Percentiles rank a stretch among this genome's conserved stretches.
phyloP scores from a whole-genome alignment of 2,888 invertebrate genomes.

The Cartodere bifasciata region DNA sequence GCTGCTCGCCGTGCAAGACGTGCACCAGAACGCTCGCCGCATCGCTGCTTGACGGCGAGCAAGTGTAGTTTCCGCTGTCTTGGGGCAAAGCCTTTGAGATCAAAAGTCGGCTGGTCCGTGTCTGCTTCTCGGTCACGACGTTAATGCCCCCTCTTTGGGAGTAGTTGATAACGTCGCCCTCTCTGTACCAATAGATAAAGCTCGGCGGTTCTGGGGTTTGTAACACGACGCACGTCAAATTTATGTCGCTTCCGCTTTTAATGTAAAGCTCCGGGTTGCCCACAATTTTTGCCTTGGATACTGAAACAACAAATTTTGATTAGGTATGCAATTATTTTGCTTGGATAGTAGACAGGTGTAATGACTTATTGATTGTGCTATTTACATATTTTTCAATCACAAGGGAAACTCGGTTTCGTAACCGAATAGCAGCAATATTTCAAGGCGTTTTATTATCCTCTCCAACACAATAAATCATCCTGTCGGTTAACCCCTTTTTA shows the following conservation, averaged over 20 bases:
- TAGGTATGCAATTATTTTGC: too few species aligned
- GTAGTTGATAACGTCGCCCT: slow-evolving; percentile 70
- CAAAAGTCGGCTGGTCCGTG: slow-evolving; percentile 70
- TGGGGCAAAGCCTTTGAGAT: slow-evolving; percentile 67
- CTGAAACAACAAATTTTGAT: slow-evolving; percentile 47
- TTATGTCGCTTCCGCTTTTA: slow-evolving; percentile 83
- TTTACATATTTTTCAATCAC: slow-evolving; percentile 1
- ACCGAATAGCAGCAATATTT: too few species aligned
- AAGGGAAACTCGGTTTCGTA: too few species aligned
- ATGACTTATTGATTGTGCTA: not conserved
- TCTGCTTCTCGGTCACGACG: slow-evolving; percentile 74
- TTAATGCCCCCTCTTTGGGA: slow-evolving; percentile 75
- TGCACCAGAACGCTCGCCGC: slow-evolving; percentile 45
- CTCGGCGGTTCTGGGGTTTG: slow-evolving; percentile 73
- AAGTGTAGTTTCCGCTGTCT: slow-evolving; percentile 84
- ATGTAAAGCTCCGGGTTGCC: slow-evolving; percentile 78
- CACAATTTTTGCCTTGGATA: slow-evolving; percentile 79
- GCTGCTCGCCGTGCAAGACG: slow-evolving; percentile 41
- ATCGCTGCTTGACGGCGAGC: slow-evolving; percentile 52
- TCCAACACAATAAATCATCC: too few species aligned
- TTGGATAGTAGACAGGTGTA: not conserved
- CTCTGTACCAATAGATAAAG: slow-evolving; percentile 75
- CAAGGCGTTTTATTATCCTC: too few species aligned
- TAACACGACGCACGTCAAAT: slow-evolving; percentile 76
- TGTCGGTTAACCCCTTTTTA: too few species aligned